Evolutionary conservation across 2,797 vertebrate genomes (phyloP).

Genomic region (Neoniphon sammara): DNA sequence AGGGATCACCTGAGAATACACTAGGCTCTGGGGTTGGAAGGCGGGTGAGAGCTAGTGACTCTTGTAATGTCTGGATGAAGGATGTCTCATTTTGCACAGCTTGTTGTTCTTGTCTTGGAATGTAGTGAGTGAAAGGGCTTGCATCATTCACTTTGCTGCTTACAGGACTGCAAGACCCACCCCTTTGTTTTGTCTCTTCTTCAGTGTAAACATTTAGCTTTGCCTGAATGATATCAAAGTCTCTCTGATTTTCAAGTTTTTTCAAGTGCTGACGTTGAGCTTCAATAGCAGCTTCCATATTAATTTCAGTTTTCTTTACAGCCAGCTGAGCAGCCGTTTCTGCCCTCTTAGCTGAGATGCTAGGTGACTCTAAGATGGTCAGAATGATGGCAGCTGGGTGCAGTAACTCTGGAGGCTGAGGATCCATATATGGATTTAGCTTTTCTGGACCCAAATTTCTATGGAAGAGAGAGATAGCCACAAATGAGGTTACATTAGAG

Average conservation of each 20-base stretch:
- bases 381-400: background rate
- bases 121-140: too few relatives aligned
- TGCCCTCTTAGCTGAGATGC: slow-evolving; percentile 7
- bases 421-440: too few relatives aligned
- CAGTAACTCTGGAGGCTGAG: background rate
- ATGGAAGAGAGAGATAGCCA: slow-evolving; percentile 28
- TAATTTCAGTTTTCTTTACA: slow-evolving; percentile 25
- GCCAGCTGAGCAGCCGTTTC: slow-evolving; percentile 11
- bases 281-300: slow-evolving; percentile 5
- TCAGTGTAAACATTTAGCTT: slow-evolving; percentile 39
- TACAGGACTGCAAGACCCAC: too few relatives aligned
- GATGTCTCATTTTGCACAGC: slow-evolving; percentile 17
- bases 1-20: slow-evolving; percentile 47
- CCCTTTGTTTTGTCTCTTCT: slow-evolving; percentile 27
- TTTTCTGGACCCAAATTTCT: slow-evolving; percentile 44
- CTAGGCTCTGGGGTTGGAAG: slow-evolving; percentile 23
- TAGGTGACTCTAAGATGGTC: background rate
- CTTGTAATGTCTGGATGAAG: slow-evolving; percentile 13
- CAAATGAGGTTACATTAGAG: background rate
- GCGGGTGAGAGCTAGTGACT: slow-evolving; percentile 24
- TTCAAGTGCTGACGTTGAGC: background rate
- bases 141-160: too few relatives aligned
- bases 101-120: background rate
- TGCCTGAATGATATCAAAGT: slow-evolving; percentile 23
- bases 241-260: slow-evolving; percentile 15